Percentiles rank a stretch among this genome's conserved stretches.
phyloP scores from a whole-genome alignment of 2,888 invertebrate species.

The Volucella zonaria region DNA sequence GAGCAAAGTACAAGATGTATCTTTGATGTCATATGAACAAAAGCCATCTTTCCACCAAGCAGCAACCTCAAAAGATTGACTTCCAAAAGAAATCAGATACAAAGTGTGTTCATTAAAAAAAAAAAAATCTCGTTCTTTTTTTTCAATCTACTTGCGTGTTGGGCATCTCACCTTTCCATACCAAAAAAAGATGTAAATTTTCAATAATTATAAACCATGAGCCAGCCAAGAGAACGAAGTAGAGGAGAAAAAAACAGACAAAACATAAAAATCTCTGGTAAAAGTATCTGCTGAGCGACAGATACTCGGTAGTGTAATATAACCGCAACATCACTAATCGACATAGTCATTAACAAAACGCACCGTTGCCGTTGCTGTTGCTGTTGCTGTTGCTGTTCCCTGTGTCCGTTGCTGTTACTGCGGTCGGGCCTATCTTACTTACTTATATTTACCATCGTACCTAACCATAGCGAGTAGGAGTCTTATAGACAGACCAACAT shows the following conservation, averaged over 20 bases:
- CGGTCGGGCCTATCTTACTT: no score
- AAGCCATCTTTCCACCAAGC: neutral
- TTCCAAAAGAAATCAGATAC: slow-evolving; percentile 41
- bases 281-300: slow-evolving; percentile 39
- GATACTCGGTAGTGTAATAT: slow-evolving; percentile 31
- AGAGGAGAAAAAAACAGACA: slow-evolving; percentile 16
- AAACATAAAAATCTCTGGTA: slow-evolving; percentile 24
- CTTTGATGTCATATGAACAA: slow-evolving; percentile 23
- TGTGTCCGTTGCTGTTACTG: no score
- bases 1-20: slow-evolving; percentile 13
- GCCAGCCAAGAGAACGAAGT: neutral
- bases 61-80: slow-evolving; percentile 35
- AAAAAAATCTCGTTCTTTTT: slow-evolving; percentile 1
- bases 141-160: neutral
- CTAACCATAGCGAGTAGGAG: slow-evolving; percentile 30
- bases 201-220: slow-evolving; percentile 49
- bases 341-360: slow-evolving; percentile 57
- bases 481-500: neutral
- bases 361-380: neutral
- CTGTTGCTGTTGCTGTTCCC: no score
- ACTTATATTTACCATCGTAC: neutral
- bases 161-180: slow-evolving; percentile 34
- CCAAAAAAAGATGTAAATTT: slow-evolving; percentile 52
- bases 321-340: slow-evolving; percentile 57
- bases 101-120: neutral